phyloP scores from a whole-genome alignment of 2,797 vertebrate species.

The Triplophysa bombifrons region DNA sequence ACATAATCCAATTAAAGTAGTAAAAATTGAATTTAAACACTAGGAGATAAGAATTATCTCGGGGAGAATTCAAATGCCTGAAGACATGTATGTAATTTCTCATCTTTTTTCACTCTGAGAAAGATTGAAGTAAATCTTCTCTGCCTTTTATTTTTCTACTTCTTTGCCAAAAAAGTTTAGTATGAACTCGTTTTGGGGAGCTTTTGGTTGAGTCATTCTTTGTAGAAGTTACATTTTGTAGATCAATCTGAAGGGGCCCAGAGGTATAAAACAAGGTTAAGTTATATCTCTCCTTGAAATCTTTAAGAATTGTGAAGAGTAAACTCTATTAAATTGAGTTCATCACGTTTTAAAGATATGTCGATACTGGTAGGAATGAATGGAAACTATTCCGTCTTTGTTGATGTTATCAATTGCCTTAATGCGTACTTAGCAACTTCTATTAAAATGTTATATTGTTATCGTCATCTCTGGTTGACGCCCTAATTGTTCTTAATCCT shows the following conservation, averaged over 20 bases:
- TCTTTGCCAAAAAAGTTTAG: slow-evolving; percentile 15
- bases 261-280: neutral
- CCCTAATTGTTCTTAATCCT: slow-evolving; percentile 36
- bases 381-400: neutral
- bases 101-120: slow-evolving; percentile 20
- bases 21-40: slow-evolving; percentile 30
- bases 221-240: slow-evolving; percentile 4
- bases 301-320: neutral
- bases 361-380: neutral
- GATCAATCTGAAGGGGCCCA: neutral
- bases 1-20: slow-evolving; percentile 42
- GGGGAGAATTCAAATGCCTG: slow-evolving; percentile 21
- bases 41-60: slow-evolving; percentile 30
- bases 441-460: slow-evolving; percentile 8
- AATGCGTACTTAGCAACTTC: slow-evolving; percentile 3
- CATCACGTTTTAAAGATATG: neutral
- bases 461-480: neutral
- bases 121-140: slow-evolving; percentile 14
- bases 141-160: slow-evolving; percentile 33
- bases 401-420: slow-evolving; percentile 8
- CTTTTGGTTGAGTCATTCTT: slow-evolving; percentile 7
- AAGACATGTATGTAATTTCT: slow-evolving; percentile 31
- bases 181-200: neutral
- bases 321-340: neutral
- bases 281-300: neutral